A percentile compares a stretch with the other conserved stretches of the same genome.
phyloP scores from a whole-genome alignment of 2,797 vertebrate genomes.

The Rhabdomys pumilio region DNA sequence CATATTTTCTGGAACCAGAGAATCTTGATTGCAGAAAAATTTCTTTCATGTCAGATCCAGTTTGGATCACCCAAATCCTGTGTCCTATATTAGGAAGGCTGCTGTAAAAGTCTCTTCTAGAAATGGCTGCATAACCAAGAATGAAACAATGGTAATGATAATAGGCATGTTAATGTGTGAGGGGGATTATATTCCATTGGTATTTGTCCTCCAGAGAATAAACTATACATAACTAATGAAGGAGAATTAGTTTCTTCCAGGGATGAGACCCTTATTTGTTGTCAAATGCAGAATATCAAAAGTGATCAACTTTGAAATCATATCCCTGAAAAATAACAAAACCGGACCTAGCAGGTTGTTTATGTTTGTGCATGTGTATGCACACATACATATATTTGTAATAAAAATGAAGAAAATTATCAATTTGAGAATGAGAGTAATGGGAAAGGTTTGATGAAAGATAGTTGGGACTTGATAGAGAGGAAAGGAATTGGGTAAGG shows the following conservation, averaged over 20 bases:
- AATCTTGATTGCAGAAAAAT: background rate
- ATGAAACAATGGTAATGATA: background rate
- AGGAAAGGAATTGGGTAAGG: background rate
- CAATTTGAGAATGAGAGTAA: background rate
- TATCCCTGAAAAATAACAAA: background rate
- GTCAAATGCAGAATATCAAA: background rate
- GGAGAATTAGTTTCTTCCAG: background rate
- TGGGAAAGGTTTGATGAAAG: no score
- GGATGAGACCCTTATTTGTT: background rate
- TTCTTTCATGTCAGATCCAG: background rate
- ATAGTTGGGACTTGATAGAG: background rate
- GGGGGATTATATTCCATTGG: accelerated
- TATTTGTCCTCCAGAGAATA: background rate
- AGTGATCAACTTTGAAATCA: background rate
- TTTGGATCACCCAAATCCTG: background rate
- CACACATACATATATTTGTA: background rate
- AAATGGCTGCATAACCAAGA: background rate
- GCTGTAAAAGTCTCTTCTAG: background rate
- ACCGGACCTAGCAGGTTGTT: background rate
- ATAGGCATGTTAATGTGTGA: no score
- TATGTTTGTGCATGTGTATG: background rate
- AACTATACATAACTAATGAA: background rate
- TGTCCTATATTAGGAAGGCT: background rate
- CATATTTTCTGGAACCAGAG: background rate
- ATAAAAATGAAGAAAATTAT: background rate